Percentiles rank a stretch among this genome's conserved stretches.
Conservation (phyloP, 1,140 invertebrate genomes). For the Antheraea pernyi region DNA sequence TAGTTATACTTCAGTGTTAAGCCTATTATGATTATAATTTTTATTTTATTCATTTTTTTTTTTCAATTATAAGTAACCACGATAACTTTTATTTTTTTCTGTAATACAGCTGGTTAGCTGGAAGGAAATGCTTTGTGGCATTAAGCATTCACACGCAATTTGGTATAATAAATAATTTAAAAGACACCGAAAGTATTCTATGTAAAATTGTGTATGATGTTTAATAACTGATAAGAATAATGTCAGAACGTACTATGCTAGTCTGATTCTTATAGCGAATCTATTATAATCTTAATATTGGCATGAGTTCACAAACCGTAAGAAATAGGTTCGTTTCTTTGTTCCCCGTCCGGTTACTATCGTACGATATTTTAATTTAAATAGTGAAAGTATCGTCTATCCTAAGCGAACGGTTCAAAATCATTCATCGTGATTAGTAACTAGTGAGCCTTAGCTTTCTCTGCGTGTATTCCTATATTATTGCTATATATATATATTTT, state of each 20-base stretch:
- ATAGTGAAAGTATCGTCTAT: neutral
- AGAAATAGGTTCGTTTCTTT: neutral
- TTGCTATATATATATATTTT: constrained; percentile 1
- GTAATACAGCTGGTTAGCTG: too few species aligned
- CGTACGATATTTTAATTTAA: constrained; percentile 5
- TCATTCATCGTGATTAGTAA: neutral
- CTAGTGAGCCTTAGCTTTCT: neutral
- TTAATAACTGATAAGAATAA: neutral
- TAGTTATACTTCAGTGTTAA: too few species aligned
- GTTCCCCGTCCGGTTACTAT: neutral
- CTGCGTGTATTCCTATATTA: neutral
- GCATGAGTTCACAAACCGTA: constrained; percentile 2
- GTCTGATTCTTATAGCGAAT: neutral
- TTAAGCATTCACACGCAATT: too few species aligned
- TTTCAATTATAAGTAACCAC: too few species aligned
- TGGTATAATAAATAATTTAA: too few species aligned
- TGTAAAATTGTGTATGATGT: too few species aligned
- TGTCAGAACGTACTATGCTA: neutral
- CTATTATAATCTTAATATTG: neutral
- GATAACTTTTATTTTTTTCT: too few species aligned
- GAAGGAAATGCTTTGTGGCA: too few species aligned
- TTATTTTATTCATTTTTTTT: too few species aligned
- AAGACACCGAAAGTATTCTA: too few species aligned
- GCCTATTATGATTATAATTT: too few species aligned
- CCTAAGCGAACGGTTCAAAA: neutral